phyloP scores from a whole-genome alignment of 2,113 vertebrate genomes.

The Serilophus lunatus region DNA sequence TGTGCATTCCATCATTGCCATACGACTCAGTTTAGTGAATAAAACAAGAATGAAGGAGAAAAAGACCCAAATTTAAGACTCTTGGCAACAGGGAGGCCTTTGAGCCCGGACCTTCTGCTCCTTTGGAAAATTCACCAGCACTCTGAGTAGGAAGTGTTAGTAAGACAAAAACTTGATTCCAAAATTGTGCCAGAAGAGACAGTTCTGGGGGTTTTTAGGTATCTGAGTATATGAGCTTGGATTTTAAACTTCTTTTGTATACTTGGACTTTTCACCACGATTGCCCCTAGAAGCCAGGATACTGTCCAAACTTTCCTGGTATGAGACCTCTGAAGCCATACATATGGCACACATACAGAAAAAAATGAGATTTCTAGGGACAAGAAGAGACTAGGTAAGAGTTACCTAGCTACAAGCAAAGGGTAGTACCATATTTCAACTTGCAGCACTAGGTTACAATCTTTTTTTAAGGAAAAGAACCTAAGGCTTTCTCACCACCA shows the following conservation, averaged over 20 bases:
- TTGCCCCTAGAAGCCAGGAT: neutral
- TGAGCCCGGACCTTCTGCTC: neutral
- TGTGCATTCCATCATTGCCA: neutral
- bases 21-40: neutral
- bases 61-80: neutral
- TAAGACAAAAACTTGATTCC: neutral
- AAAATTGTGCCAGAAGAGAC: neutral
- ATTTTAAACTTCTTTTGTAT: neutral
- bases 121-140: neutral
- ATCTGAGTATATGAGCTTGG: neutral
- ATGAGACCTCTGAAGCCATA: neutral
- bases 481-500: neutral
- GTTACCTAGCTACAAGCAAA: neutral
- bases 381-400: neutral
- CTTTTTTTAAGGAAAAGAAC: neutral
- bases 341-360: neutral
- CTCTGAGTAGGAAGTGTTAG: neutral
- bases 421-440: neutral
- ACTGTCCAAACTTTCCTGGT: neutral
- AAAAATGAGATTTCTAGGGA: neutral
- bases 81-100: accelerated
- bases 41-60: neutral
- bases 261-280: neutral
- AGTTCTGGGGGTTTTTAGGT: neutral
- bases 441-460: neutral